Percentiles rank a stretch among this genome's conserved stretches.
These are phyloP conservation scores for Tetrax tetrax DNA, from an alignment of 2,113 vertebrate genomes.

Conservation along the genomic window DNA sequence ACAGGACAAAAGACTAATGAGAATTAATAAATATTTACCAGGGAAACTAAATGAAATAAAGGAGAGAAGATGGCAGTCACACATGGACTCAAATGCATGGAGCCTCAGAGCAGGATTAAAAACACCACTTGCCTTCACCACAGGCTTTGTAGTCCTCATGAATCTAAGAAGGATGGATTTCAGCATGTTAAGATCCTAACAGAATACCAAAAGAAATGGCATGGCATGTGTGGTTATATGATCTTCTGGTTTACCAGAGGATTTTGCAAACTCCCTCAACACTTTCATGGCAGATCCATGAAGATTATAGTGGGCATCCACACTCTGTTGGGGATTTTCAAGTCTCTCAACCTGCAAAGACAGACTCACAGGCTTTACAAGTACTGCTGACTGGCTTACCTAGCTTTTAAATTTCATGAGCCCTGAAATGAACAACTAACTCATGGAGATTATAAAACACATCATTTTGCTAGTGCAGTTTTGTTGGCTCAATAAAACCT, in stretches of 20 bases:
- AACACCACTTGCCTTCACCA: background rate
- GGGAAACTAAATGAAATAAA: background rate
- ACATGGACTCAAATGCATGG: background rate
- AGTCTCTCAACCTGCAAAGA: background rate
- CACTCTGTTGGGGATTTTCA: background rate
- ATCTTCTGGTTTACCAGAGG: background rate
- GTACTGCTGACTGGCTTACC: background rate
- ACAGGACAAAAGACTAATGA: background rate
- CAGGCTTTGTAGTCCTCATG: background rate
- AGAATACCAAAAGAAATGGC: background rate
- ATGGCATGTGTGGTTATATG: background rate
- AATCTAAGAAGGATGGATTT: background rate
- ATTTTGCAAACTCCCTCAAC: background rate
- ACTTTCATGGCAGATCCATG: background rate
- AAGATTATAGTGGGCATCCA: background rate
- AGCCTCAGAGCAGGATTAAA: background rate
- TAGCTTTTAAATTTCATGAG: constrained; percentile 29
- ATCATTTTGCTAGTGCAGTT: background rate
- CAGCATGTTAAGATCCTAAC: background rate
- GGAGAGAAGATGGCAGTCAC: background rate
- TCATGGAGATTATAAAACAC: constrained; percentile 17
- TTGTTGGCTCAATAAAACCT: background rate
- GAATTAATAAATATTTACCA: background rate
- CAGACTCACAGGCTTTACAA: background rate
- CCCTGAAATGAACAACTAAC: constrained; percentile 48